Conservation (phyloP, 2,888 invertebrate genomes). For the Parelbella ahira region DNA sequence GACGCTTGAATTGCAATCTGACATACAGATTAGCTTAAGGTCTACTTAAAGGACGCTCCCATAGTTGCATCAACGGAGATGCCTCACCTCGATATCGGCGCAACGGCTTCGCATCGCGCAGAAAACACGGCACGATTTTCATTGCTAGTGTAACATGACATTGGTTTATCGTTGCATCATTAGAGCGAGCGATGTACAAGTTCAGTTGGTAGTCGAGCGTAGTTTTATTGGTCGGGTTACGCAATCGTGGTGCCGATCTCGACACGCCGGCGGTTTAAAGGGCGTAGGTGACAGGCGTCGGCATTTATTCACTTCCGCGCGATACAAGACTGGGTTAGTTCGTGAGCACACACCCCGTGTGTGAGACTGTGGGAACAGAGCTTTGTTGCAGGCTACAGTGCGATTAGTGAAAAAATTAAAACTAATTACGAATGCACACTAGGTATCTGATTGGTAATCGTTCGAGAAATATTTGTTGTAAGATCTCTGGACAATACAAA, state of each 20-base stretch:
- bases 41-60: constrained; percentile 23
- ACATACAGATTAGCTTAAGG: constrained; percentile 23
- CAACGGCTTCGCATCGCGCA: constrained; percentile 18
- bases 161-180: constrained; percentile 24
- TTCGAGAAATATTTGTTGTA: no score
- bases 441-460: no score
- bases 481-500: no score
- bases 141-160: constrained; percentile 26
- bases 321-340: constrained; percentile 66
- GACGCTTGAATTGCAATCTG: constrained; percentile 24
- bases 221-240: constrained; percentile 30
- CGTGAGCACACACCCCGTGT: constrained; percentile 75
- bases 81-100: constrained; percentile 18
- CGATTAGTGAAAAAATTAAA: constrained; percentile 29
- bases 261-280: constrained; percentile 58
- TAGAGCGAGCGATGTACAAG: constrained; percentile 25
- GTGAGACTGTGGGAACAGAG: constrained; percentile 74
- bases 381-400: constrained; percentile 57
- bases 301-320: constrained; percentile 74
- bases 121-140: constrained; percentile 22
- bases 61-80: constrained; percentile 25
- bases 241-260: constrained; percentile 42
- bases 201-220: constrained; percentile 23
- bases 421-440: no score
- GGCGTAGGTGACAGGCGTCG: constrained; percentile 70